A percentile compares a stretch with the other conserved stretches of the same genome.
Evolutionary conservation across 2,888 invertebrate species (phyloP).

Genomic region (Pogonocherus hispidulus): DNA sequence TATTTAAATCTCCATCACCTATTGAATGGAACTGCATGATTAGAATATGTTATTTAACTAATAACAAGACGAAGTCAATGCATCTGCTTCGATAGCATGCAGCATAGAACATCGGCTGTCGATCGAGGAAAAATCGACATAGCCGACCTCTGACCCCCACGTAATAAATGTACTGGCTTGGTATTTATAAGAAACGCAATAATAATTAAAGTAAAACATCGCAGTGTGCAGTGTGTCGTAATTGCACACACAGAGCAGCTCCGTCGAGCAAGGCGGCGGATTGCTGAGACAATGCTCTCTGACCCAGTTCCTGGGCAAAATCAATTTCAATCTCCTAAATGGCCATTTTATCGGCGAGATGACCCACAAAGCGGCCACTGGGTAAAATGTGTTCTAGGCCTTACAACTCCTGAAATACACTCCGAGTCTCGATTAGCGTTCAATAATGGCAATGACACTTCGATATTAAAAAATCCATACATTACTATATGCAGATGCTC

Average conservation of each 20-base stretch:
- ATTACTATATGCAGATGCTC: too few species aligned
- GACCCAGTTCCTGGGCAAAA: constrained; percentile 28
- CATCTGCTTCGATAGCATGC: constrained; percentile 26
- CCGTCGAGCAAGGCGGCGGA: not conserved
- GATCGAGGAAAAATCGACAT: constrained; percentile 27
- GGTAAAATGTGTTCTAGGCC: constrained; percentile 4
- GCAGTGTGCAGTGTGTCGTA: constrained; percentile 15
- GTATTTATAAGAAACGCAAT: constrained; percentile 29
- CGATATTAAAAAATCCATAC: too few species aligned
- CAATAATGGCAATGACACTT: too few species aligned
- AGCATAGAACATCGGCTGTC: constrained; percentile 25
- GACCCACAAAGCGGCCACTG: constrained; percentile 16
- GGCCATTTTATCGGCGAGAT: constrained; percentile 22
- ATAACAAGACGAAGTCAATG: constrained; percentile 33
- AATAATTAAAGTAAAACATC: constrained; percentile 35
- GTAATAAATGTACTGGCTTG: constrained; percentile 30
- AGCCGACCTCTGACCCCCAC: constrained; percentile 28
- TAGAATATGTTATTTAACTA: too few species aligned
- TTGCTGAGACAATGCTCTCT: constrained; percentile 25
- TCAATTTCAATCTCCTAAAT: constrained; percentile 31
- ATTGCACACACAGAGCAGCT: constrained; percentile 1
- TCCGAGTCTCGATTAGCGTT: too few species aligned
- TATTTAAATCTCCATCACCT: too few species aligned
- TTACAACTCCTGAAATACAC: not conserved
- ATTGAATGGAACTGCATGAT: too few species aligned